phyloP scores from a whole-genome alignment of 2,888 invertebrate species.

The Limnephilus auricula region DNA sequence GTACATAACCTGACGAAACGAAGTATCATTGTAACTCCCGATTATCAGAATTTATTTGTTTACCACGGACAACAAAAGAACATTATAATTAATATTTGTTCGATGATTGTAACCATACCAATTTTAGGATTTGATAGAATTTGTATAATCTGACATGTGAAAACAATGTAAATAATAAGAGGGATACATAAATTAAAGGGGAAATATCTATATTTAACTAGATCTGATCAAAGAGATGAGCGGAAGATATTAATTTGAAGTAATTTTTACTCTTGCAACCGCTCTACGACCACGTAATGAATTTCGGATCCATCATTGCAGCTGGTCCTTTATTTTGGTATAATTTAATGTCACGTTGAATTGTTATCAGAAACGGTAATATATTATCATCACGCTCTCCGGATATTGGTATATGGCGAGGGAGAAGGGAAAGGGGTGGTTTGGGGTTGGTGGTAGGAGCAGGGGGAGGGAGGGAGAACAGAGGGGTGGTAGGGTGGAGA shows the following conservation, averaged over 20 bases:
- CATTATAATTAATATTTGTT: too few relatives aligned
- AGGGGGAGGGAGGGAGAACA: background rate
- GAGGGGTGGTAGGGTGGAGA: background rate
- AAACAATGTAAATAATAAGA: background rate
- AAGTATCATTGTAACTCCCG: too few relatives aligned
- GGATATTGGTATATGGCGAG: background rate
- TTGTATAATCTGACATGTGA: background rate
- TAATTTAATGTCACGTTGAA: constrained; percentile 2
- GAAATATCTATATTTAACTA: background rate
- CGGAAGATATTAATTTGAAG: background rate
- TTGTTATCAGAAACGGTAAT: background rate
- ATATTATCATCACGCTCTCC: background rate
- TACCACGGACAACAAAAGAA: too few relatives aligned
- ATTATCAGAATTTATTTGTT: too few relatives aligned
- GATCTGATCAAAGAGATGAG: background rate
- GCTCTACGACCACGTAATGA: background rate
- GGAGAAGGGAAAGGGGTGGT: background rate
- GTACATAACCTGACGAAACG: too few relatives aligned
- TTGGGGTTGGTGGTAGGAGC: background rate
- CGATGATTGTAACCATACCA: too few relatives aligned
- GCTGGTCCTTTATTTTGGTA: background rate
- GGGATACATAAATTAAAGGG: background rate
- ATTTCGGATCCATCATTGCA: background rate
- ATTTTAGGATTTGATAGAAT: too few relatives aligned
- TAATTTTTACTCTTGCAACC: background rate